Base-by-base conservation (phyloP, 2,888 invertebrate species). In the Eumerus sabulonum region DNA sequence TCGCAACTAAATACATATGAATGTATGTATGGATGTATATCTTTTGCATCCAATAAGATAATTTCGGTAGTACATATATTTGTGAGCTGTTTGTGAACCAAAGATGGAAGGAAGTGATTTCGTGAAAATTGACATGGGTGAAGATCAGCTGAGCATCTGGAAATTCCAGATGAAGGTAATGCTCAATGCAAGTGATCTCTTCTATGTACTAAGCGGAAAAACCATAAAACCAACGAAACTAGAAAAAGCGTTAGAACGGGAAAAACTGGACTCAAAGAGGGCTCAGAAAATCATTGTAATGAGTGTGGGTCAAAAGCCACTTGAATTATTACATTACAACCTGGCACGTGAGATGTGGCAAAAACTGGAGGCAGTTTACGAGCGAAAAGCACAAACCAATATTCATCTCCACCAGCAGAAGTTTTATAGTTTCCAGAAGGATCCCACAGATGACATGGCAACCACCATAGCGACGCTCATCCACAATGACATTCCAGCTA, bases 351-450 rank as follows among this genome's bases (percentile, higher is more conserved):
- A 72, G 19, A 79, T 81, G 76, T 82, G 70, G 81, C 9, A n/a
- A 9, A 76, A 81, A 50, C 16, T 82, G 9, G 35, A 73, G n/a
- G 35, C 47, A 7, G 54, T 86, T 0, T 87, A 84, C 64, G 86
- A 86, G 59, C 84, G 85, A 59, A 86, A 84, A 72, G 76, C 84
- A 0, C 84, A 84, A 19, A 85, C 84, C 0, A 85, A 74, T 27
- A 67, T 86, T 1, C 85, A 86, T 81, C 82, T 85, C n/a, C 40
- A 86, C 0, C 86, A 85, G 42, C 85, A 86, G 42, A 56, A 83
- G n/a, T 83, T 82, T 51, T 82, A 82, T 54, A 45, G 59, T 1
- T 70, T 63, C 42, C 42, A 63, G 48, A 79, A 68, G 42, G 67
- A 79, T 47, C 48, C 53, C 3, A 45, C 44, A 13, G 76, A 76